Evolutionary conservation across 1,140 invertebrate genomes (phyloP).

Genomic region (Lordiphosa clarofinis): DNA sequence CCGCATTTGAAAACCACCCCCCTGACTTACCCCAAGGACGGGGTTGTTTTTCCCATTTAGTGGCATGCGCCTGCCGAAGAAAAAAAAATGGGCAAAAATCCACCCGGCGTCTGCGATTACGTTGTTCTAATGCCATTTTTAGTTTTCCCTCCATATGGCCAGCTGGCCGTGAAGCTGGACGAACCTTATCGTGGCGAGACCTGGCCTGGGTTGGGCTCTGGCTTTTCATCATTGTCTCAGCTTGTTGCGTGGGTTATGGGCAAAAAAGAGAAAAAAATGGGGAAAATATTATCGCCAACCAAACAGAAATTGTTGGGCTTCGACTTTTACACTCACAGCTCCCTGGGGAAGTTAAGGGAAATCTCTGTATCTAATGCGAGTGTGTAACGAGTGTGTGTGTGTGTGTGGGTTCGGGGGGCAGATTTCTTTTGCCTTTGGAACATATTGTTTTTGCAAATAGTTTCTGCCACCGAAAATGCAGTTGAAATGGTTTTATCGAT

Average conservation of each 20-base stretch:
- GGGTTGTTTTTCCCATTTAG: constrained; percentile 66
- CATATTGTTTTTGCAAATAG: constrained; percentile 66
- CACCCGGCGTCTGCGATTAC: constrained; percentile 65
- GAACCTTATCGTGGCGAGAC: constrained; percentile 46
- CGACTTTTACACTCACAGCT: constrained; percentile 21
- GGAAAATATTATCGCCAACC: constrained; percentile 24
- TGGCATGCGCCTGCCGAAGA: constrained; percentile 20
- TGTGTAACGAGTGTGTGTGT: constrained; percentile 5
- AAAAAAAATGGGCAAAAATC: constrained; percentile 60
- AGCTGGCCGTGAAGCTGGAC: constrained; percentile 39
- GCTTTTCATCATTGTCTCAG: constrained; percentile 11
- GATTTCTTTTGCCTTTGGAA: constrained; percentile 5
- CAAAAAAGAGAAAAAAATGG: neutral
- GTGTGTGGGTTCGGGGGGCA: constrained; percentile 22
- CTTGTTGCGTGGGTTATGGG: constrained; percentile 27
- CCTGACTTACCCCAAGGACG: constrained; percentile 60
- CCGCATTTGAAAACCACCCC: constrained; percentile 50
- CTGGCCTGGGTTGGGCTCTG: constrained; percentile 26
- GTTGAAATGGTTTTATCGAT: constrained; percentile 70
- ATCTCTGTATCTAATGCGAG: constrained; percentile 25
- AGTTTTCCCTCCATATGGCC: constrained; percentile 60
- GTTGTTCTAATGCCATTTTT: constrained; percentile 70
- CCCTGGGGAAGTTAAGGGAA: constrained; percentile 33
- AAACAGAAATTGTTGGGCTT: constrained; percentile 18
- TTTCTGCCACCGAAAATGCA: constrained; percentile 59